Percentiles rank a stretch among this genome's conserved stretches.
Conservation (phyloP, 1,140 invertebrate species). For the Atta colombica region DNA sequence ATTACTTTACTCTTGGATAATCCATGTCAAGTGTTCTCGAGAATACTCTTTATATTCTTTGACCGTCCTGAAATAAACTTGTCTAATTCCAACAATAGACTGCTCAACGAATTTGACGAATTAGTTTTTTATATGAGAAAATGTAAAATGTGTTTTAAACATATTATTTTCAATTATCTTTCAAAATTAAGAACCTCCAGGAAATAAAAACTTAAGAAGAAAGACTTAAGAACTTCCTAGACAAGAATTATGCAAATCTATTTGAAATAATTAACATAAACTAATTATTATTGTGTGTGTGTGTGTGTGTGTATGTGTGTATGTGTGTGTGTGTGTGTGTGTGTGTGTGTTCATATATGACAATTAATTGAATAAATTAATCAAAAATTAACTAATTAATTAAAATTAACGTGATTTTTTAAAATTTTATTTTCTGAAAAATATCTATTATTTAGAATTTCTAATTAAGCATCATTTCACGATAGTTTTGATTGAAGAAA, state of each 20-base stretch:
- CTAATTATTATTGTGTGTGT: too few species aligned
- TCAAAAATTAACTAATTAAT: too few species aligned
- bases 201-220: too few species aligned
- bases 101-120: background rate
- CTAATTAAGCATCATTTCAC: background rate
- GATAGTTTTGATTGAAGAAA: background rate
- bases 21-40: background rate
- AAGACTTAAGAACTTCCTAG: background rate
- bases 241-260: background rate
- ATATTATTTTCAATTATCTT: background rate
- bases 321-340: too few species aligned
- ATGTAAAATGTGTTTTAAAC: background rate
- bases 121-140: background rate
- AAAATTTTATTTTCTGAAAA: constrained; percentile 1
- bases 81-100: background rate
- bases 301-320: too few species aligned
- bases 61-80: constrained; percentile 9
- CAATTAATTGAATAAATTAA: background rate
- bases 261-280: background rate
- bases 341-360: too few species aligned
- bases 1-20: constrained; percentile 24
- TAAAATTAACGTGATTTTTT: background rate
- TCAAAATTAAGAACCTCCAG: background rate
- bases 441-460: background rate
- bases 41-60: constrained; percentile 10